These are phyloP conservation scores for Aythya baeri DNA, from an alignment of 2,113 vertebrate species.

Conservation along the genomic window DNA sequence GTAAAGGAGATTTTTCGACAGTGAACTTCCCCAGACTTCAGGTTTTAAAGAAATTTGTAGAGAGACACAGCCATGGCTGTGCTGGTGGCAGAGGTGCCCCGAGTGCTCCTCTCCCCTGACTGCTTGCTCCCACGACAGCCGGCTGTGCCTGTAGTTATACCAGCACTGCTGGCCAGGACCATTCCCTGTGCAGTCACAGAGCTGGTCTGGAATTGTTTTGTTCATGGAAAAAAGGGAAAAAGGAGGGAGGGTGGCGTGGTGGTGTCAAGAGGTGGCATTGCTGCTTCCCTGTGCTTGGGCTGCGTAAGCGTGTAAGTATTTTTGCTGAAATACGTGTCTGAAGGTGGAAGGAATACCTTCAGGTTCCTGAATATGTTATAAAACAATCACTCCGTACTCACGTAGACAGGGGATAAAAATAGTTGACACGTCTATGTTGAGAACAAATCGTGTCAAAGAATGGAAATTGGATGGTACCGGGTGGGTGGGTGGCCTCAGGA, in stretches of 20 bases:
- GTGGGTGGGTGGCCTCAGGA: background rate
- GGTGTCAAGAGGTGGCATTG: background rate
- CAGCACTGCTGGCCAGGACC: background rate
- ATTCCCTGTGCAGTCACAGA: background rate
- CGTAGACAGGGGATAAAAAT: background rate
- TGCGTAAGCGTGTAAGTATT: background rate
- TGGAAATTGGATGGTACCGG: background rate
- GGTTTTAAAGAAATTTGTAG: background rate
- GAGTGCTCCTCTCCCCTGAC: background rate
- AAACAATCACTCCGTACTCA: fast-evolving
- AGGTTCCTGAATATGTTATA: fast-evolving
- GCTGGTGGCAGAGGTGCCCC: background rate
- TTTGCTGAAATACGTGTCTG: background rate
- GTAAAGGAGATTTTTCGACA: background rate
- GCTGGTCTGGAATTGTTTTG: fast-evolving
- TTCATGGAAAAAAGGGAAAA: background rate
- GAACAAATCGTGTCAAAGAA: background rate
- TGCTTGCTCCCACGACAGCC: too few species aligned
- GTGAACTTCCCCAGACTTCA: background rate
- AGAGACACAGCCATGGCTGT: background rate
- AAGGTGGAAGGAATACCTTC: background rate
- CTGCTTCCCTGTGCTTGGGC: background rate
- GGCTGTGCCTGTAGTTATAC: too few species aligned
- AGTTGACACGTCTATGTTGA: background rate
- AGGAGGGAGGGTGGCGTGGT: background rate